Percentiles rank a stretch among this genome's conserved stretches.
Evolutionary conservation across 1,140 invertebrate genomes (phyloP).

Genomic region (Drosophila subobscura): DNA sequence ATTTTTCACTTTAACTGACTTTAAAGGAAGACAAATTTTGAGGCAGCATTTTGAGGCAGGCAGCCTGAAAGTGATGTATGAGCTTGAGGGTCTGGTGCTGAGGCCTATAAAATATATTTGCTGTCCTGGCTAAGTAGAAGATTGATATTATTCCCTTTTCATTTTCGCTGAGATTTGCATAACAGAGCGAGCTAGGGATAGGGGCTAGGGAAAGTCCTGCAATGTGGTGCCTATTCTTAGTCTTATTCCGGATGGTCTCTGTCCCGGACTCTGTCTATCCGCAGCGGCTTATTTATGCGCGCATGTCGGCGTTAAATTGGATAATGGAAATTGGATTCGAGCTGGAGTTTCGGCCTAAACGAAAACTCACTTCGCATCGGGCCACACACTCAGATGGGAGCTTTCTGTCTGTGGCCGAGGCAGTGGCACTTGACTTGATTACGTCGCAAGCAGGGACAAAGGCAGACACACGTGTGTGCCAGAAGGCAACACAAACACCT

Average conservation of each 20-base stretch:
- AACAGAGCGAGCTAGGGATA: constrained; percentile 48
- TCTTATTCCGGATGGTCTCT: too few relatives aligned
- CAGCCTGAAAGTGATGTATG: constrained; percentile 24
- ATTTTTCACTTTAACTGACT: constrained; percentile 10
- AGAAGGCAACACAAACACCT: constrained; percentile 59
- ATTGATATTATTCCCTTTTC: constrained; percentile 55
- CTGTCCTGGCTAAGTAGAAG: constrained; percentile 41
- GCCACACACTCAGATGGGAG: constrained; percentile 33
- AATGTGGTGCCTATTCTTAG: constrained; percentile 10
- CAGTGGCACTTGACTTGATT: constrained; percentile 72
- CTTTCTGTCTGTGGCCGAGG: constrained; percentile 34
- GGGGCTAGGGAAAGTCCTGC: constrained; percentile 14
- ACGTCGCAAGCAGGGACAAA: constrained; percentile 34
- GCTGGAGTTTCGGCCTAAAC: constrained; percentile 41
- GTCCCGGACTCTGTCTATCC: constrained; percentile 4
- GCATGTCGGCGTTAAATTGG: constrained; percentile 74
- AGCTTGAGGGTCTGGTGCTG: constrained; percentile 1
- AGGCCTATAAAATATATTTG: constrained; percentile 31
- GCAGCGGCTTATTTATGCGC: constrained; percentile 57
- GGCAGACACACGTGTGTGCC: constrained; percentile 55
- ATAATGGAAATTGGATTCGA: constrained; percentile 79
- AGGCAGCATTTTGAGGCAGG: not conserved
- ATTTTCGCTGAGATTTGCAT: constrained; percentile 59
- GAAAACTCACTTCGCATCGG: constrained; percentile 12
- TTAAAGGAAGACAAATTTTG: constrained; percentile 29